Conservation (phyloP, 2,797 vertebrate genomes). For the Pseudochirops corinnae region DNA sequence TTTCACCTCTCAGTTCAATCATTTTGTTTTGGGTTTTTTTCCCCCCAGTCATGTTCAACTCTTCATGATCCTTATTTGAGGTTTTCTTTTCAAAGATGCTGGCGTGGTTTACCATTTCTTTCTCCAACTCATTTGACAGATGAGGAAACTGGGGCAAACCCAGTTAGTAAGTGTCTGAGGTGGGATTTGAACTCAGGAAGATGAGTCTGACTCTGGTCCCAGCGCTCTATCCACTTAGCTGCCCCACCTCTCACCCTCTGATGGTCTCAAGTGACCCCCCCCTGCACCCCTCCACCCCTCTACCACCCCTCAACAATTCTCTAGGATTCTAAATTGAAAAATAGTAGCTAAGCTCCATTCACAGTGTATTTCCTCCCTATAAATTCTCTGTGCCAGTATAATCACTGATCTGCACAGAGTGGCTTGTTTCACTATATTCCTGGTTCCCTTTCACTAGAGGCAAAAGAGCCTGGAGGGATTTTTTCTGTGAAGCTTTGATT, state of each 20-base stretch:
- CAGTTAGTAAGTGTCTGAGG: not conserved
- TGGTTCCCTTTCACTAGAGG: not conserved
- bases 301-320: not conserved
- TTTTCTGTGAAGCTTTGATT: too few species aligned
- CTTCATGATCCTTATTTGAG: not conserved
- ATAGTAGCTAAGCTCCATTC: not conserved
- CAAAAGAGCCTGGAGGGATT: not conserved
- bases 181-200: not conserved
- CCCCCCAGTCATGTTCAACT: not conserved
- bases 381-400: not conserved
- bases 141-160: not conserved
- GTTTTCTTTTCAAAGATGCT: not conserved
- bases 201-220: not conserved
- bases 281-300: not conserved
- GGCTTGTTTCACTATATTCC: not conserved
- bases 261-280: too few species aligned
- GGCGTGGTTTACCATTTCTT: not conserved
- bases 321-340: not conserved
- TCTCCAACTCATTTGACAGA: not conserved
- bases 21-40: not conserved
- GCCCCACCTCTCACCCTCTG: not conserved
- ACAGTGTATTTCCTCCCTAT: not conserved
- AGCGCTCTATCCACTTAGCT: not conserved
- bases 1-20: not conserved
- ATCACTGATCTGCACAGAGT: not conserved